These are phyloP conservation scores for Drosophila lutescens DNA, from an alignment of 2,888 invertebrate genomes.

Conservation along the genomic window DNA sequence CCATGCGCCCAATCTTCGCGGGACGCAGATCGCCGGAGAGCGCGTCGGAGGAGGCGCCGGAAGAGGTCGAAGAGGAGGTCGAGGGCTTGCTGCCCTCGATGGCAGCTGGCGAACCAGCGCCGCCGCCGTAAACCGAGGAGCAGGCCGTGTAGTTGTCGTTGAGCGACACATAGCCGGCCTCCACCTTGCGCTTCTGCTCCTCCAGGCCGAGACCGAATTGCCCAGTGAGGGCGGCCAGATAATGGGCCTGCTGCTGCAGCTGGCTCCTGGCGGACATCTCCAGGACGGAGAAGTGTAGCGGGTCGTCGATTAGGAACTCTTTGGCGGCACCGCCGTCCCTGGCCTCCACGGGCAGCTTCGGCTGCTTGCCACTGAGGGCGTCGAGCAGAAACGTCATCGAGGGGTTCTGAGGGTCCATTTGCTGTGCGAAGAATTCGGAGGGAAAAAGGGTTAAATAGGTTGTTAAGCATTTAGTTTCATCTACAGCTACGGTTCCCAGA, in stretches of 20 bases:
- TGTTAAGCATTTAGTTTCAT: no score
- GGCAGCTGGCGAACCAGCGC: conserved; percentile 25
- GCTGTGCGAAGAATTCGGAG: no score
- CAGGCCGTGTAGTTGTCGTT: conserved; percentile 69
- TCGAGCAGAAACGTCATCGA: conserved; percentile 38
- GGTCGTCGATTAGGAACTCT: conserved; percentile 75
- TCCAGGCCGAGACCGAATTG: conserved; percentile 38
- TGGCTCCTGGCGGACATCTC: conserved; percentile 51
- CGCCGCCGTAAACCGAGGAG: conserved; percentile 64
- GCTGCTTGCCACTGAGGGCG: conserved; percentile 25
- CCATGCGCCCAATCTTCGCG: conserved; percentile 63
- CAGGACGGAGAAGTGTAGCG: conserved; percentile 61
- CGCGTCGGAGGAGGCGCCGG: conserved; percentile 4
- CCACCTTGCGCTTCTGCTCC: conserved; percentile 76
- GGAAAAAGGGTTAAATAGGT: not conserved
- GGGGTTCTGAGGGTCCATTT: conserved; percentile 21
- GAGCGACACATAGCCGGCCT: conserved; percentile 70
- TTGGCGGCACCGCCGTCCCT: conserved; percentile 35
- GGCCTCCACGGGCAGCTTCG: conserved; percentile 18
- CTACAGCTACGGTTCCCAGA: not conserved
- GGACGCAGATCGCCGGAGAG: conserved; percentile 46
- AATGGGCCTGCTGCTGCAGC: conserved; percentile 43
- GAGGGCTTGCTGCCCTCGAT: conserved; percentile 23
- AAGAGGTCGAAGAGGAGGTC: conserved; percentile 20
- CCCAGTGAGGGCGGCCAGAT: conserved; percentile 27